These are phyloP conservation scores for Oeneis ivallda DNA, from an alignment of 2,888 invertebrate species.

Conservation along the genomic window DNA sequence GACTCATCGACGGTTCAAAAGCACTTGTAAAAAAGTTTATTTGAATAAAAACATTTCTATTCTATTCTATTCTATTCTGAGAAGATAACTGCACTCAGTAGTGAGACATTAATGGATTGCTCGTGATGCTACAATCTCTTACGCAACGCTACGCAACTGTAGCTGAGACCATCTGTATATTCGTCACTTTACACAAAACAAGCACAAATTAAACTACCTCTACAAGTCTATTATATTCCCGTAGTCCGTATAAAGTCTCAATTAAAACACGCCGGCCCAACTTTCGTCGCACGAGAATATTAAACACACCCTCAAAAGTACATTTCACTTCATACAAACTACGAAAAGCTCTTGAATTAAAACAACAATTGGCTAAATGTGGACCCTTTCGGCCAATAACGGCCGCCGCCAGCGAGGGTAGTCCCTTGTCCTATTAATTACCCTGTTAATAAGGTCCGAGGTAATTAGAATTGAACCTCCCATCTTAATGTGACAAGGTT, in stretches of 20 bases:
- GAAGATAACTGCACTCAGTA: no score
- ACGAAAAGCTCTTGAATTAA: conserved; percentile 27
- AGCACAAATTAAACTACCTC: no score
- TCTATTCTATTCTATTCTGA: no score
- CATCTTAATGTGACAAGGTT: conserved; percentile 46
- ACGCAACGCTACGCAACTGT: no score
- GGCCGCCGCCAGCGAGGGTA: conserved; percentile 17
- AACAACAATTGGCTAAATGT: conserved; percentile 31
- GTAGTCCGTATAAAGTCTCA: background rate
- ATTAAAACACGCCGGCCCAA: conserved; percentile 5
- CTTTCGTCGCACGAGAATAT: background rate
- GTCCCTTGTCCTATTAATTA: conserved; percentile 35
- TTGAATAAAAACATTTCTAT: no score
- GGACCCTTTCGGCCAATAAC: conserved; percentile 29
- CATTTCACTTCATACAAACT: conserved; percentile 24
- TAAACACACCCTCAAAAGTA: conserved; percentile 2
- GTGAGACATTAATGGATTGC: no score
- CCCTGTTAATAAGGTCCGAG: conserved; percentile 43
- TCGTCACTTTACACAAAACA: no score
- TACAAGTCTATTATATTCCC: background rate
- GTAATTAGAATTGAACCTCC: conserved; percentile 40
- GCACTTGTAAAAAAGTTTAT: no score
- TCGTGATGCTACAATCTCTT: no score
- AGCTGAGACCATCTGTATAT: no score
- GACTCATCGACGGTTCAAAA: no score